Evolutionary conservation across 2,113 vertebrate genomes (phyloP), one percentile per base, ranked within the genome.

Genomic region (Ammodramus savannarum): DNA sequence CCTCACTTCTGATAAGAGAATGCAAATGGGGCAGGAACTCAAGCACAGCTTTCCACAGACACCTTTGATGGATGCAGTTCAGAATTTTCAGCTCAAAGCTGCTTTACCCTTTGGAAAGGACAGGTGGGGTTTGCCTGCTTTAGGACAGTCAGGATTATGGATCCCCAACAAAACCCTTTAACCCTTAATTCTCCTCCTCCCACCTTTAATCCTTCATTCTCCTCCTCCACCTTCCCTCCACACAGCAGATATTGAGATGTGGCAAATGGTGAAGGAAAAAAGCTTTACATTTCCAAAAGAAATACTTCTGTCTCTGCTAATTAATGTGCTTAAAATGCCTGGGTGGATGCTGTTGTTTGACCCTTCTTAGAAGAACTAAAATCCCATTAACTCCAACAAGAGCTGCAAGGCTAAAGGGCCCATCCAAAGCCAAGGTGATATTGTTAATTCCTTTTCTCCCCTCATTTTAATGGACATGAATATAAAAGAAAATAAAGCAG

Each of bases 381-480:
- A 84, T 74, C 48, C 61, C n/a, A n/a, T 90, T 49, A 57, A 41
- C 44, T 55, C 55, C 13, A 69, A 13, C 73, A 62, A 58, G 55
- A 80, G 7, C 74, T 81, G n/a, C 52, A 32, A 79, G 52, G 73
- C 51, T 74, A 16, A 55, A 92, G 72, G 20, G 54, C 54, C 43
- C 34, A 8, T 54, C 29, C 38, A 7, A 69, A 73, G 48, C 5
- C 1, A 13, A 69, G 34, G 41, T 43, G 32, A 36, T 43, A 9
- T 12, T 49, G 57, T 58, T 27, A 73, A 46, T 8, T 52, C 18
- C 7, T 17, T 46, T 36, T 12, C 2, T 7, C 7, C 7, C 16
- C 71, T 76, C 7, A 7, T 92, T 92, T 85, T 29, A 92, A 77
- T 90, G 65, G 54, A 36, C 38, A 31, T n/a, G 20, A 80, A 38